These are phyloP conservation scores for Pristionchus fissidentatus DNA, from an alignment of 2,888 invertebrate species.

Conservation along the genomic window DNA sequence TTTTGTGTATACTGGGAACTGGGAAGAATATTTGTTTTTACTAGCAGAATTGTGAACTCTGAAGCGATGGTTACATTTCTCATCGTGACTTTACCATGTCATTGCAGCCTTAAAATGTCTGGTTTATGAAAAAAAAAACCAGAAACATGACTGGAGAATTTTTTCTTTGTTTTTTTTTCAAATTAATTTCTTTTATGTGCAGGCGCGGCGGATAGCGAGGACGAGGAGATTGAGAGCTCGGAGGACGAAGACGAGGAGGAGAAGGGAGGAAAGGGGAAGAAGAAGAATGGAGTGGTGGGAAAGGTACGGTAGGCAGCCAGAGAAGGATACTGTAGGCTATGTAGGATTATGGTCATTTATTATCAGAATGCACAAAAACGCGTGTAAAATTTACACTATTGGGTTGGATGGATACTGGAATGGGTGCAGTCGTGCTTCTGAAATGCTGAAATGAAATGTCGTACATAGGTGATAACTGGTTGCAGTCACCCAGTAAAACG, in stretches of 20 bases:
- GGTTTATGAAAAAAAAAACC: not conserved
- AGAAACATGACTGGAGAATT: not conserved
- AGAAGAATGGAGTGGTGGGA: constrained; percentile 47
- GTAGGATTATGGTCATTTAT: not conserved
- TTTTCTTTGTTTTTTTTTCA: not conserved
- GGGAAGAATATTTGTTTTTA: no score
- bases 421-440: no score
- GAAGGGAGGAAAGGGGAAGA: constrained; percentile 43
- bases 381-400: no score
- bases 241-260: constrained; percentile 62
- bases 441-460: no score
- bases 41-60: no score
- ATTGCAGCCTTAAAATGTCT: not conserved
- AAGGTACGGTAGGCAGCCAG: not conserved
- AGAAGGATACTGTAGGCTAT: not conserved
- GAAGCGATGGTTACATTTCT: no score
- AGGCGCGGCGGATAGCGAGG: constrained; percentile 55
- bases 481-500: no score
- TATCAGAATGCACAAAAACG: no score
- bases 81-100: no score
- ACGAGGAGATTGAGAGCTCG: constrained; percentile 71
- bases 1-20: no score
- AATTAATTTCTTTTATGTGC: not conserved
- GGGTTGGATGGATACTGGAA: no score
- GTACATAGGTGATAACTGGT: no score